Percentiles rank a stretch among this genome's conserved stretches.
Evolutionary conservation across 1,140 invertebrate species (phyloP).

Genomic region (Spodoptera frugiperda): DNA sequence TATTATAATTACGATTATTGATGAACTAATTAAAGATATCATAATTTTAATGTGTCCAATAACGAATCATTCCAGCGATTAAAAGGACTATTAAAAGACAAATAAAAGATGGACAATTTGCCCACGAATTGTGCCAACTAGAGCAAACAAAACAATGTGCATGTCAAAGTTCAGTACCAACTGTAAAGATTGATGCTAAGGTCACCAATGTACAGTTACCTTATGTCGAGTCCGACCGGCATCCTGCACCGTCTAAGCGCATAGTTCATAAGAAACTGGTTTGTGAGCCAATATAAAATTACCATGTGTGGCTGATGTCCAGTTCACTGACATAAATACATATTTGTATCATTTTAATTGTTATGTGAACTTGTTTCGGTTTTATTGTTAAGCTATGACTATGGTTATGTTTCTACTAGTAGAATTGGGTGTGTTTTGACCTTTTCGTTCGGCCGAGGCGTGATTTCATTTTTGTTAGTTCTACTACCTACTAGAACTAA

Average conservation of each 20-base stretch:
- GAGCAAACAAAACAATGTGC: slow-evolving; percentile 27
- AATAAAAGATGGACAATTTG: too few relatives aligned
- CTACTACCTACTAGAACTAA: too few relatives aligned
- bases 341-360: slow-evolving; percentile 23
- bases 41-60: too few relatives aligned
- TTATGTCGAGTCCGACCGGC: background rate
- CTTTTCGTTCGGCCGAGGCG: too few relatives aligned
- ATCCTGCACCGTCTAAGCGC: slow-evolving; percentile 15
- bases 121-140: background rate
- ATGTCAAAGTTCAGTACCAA: slow-evolving; percentile 42
- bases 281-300: slow-evolving; percentile 51
- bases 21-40: too few relatives aligned
- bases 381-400: background rate
- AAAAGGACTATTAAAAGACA: too few relatives aligned
- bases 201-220: slow-evolving; percentile 38
- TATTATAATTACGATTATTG: too few relatives aligned
- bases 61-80: too few relatives aligned
- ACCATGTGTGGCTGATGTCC: slow-evolving; percentile 52
- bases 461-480: too few relatives aligned
- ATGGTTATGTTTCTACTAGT: too few relatives aligned
- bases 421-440: too few relatives aligned
- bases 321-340: slow-evolving; percentile 57
- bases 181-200: slow-evolving; percentile 39
- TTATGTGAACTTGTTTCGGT: background rate
- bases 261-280: slow-evolving; percentile 48